phyloP scores from a whole-genome alignment of 2,113 vertebrate genomes.

The Sinosuthora webbiana region DNA sequence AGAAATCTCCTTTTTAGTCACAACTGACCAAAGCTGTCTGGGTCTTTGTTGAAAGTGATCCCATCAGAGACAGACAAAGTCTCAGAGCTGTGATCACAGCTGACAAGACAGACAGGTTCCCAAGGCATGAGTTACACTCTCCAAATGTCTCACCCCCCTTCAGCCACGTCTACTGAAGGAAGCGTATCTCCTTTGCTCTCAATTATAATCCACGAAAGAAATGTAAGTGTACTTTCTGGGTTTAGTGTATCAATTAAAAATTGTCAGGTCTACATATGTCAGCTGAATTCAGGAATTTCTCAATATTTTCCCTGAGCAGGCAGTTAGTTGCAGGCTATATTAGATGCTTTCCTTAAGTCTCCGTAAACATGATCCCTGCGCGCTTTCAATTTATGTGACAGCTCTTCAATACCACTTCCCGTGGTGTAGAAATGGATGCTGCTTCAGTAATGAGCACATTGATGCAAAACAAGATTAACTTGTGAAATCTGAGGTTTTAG shows the following conservation, averaged over 20 bases:
- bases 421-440: background rate
- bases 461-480: constrained; percentile 42
- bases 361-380: background rate
- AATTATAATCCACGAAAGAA: background rate
- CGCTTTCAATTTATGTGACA: constrained; percentile 20
- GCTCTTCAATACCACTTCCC: background rate
- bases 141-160: background rate
- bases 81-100: background rate
- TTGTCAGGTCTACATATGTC: background rate
- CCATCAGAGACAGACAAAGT: background rate
- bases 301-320: background rate
- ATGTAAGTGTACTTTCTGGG: background rate
- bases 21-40: background rate
- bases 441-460: constrained; percentile 10
- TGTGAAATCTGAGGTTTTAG: constrained; percentile 16
- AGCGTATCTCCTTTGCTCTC: background rate
- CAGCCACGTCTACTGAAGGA: background rate
- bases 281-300: background rate
- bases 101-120: background rate
- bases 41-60: background rate
- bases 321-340: background rate
- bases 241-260: background rate
- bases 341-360: background rate
- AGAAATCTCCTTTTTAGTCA: background rate
- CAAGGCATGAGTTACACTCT: background rate